Conservation (phyloP, 2,888 invertebrate species). For the Pseudoips prasinana region DNA sequence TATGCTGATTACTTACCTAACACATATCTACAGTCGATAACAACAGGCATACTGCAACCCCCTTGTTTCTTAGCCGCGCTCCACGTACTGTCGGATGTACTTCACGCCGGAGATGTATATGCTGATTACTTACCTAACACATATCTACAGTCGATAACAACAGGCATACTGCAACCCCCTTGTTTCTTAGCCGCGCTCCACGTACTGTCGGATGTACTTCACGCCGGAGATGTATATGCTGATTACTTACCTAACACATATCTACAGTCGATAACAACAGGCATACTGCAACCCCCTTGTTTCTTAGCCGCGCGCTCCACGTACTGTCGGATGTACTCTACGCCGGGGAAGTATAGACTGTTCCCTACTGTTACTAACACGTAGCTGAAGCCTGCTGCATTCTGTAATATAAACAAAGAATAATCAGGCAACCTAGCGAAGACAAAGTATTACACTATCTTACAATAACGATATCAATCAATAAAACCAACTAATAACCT, state of each 20-base stretch:
- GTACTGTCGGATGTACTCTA: conserved; percentile 90
- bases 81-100: too few relatives aligned
- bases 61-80: too few relatives aligned
- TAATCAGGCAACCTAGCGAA: too few relatives aligned
- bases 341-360: conserved; percentile 91
- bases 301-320: conserved; percentile 88
- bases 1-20: too few relatives aligned
- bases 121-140: conserved; percentile 52
- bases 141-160: conserved; percentile 91
- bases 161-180: too few relatives aligned
- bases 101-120: too few relatives aligned
- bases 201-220: too few relatives aligned
- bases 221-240: background rate
- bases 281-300: conserved; percentile 86
- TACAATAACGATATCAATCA: too few relatives aligned
- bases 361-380: conserved; percentile 90
- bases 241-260: conserved; percentile 85
- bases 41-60: too few relatives aligned
- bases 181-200: conserved; percentile 87
- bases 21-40: too few relatives aligned
- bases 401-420: conserved; percentile 68
- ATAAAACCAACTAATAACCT: too few relatives aligned
- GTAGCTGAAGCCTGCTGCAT: conserved; percentile 85
- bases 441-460: too few relatives aligned
- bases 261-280: conserved; percentile 91